Conservation (phyloP, 37 sponge, comb jelly and placozoan genomes). For the Crambe crambe region DNA sequence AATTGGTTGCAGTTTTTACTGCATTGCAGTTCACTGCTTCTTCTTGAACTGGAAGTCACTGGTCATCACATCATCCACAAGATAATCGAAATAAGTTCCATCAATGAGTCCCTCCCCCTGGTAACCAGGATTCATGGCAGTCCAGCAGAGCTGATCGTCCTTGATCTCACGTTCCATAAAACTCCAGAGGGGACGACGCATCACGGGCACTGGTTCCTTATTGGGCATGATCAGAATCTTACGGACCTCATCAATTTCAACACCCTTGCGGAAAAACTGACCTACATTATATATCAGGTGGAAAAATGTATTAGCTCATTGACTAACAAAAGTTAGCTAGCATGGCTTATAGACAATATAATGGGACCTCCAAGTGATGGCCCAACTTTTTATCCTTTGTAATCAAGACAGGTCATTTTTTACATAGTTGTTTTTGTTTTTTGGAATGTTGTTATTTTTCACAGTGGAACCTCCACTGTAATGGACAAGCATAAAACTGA, state of each 20-base stretch:
- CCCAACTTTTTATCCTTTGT: too few relatives aligned
- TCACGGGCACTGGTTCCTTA: conserved; percentile 44
- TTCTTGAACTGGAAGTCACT: conserved; percentile 38
- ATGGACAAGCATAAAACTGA: too few relatives aligned
- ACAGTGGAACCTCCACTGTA: too few relatives aligned
- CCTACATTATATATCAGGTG: too few relatives aligned
- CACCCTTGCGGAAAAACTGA: conserved; percentile 57
- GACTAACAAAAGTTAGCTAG: not conserved
- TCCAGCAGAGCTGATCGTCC: conserved; percentile 46
- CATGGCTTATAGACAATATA: not conserved
- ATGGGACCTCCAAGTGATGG: too few relatives aligned
- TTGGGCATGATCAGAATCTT: conserved; percentile 41
- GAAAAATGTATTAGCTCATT: not conserved
- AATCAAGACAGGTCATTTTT: too few relatives aligned
- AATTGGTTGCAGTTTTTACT: not conserved
- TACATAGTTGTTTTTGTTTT: too few relatives aligned
- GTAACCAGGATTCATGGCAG: conserved; percentile 56
- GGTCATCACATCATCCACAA: conserved; percentile 41
- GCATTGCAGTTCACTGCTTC: not conserved
- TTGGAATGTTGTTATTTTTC: too few relatives aligned
- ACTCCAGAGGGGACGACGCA: conserved; percentile 34
- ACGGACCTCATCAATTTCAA: conserved; percentile 23
- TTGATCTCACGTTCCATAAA: conserved; percentile 39
- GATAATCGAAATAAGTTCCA: conserved; percentile 42
- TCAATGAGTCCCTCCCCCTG: conserved; percentile 58